These are phyloP conservation scores for Thermophis baileyi DNA, from an alignment of 2,113 vertebrate genomes.

Conservation along the genomic window DNA sequence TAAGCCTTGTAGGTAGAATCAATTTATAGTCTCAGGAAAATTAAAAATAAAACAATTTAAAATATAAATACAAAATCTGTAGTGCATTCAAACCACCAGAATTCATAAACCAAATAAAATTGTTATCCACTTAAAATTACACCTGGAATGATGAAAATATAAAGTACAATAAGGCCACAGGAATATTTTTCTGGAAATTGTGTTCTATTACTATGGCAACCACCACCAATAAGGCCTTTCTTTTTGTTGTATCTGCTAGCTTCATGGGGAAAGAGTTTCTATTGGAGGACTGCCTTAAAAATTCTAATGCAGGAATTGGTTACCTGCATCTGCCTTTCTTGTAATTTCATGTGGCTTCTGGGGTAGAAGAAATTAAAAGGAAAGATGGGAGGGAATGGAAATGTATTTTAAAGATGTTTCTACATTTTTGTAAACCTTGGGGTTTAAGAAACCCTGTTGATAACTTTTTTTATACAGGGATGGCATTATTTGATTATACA, in stretches of 20 bases:
- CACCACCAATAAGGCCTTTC: neutral
- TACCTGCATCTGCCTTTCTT: neutral
- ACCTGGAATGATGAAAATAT: neutral
- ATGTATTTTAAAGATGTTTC: neutral
- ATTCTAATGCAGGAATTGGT: neutral
- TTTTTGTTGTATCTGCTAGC: neutral
- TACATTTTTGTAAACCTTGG: neutral
- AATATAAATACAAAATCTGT: neutral
- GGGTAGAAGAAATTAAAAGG: neutral
- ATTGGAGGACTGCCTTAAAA: neutral
- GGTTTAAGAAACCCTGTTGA: neutral
- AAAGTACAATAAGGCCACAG: neutral
- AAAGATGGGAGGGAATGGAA: neutral
- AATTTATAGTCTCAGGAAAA: neutral
- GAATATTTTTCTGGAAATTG: neutral
- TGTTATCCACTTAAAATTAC: neutral
- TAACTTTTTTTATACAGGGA: neutral
- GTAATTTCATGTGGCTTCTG: neutral
- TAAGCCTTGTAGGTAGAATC: neutral
- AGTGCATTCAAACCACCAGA: neutral
- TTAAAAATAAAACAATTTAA: neutral
- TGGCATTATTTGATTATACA: neutral
- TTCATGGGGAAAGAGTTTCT: neutral
- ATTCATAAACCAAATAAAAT: neutral
- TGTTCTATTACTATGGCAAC: neutral